Percentiles rank a stretch among this genome's conserved stretches.
phyloP scores from a whole-genome alignment of 2,797 vertebrate species.

The Falco cherrug region DNA sequence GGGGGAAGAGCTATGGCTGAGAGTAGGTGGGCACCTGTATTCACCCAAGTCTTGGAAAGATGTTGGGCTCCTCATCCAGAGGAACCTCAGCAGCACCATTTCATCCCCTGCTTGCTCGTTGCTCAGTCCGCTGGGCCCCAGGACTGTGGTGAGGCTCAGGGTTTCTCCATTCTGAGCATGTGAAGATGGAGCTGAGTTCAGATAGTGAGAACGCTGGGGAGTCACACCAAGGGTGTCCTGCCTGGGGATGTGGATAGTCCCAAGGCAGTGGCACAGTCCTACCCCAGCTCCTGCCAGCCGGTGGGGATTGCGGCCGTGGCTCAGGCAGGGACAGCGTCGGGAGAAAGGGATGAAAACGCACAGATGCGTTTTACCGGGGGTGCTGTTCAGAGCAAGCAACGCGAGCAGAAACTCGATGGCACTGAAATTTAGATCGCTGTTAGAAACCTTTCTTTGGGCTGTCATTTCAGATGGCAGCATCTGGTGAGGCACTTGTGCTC shows the following conservation, averaged over 20 bases:
- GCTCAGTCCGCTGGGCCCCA: background rate
- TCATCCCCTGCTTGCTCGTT: background rate
- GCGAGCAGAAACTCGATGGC: background rate
- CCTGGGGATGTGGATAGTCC: no score
- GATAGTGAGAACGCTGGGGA: background rate
- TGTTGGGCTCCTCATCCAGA: background rate
- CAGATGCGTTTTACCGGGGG: background rate
- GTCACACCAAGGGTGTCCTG: background rate
- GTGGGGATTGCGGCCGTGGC: background rate
- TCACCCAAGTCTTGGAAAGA: background rate
- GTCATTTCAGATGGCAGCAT: background rate
- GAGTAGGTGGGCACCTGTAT: no score
- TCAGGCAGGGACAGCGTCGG: background rate
- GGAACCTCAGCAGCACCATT: background rate
- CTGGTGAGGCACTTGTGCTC: background rate
- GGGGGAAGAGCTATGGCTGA: background rate
- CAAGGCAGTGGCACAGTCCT: background rate
- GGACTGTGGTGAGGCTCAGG: background rate
- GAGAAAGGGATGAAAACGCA: background rate
- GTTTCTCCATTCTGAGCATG: background rate
- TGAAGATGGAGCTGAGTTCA: background rate
- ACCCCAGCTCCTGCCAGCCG: background rate
- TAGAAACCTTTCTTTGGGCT: background rate
- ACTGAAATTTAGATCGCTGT: background rate
- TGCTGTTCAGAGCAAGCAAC: background rate